Evolutionary conservation across 1,140 invertebrate species (phyloP).

Genomic region (Drepana arcuata): DNA sequence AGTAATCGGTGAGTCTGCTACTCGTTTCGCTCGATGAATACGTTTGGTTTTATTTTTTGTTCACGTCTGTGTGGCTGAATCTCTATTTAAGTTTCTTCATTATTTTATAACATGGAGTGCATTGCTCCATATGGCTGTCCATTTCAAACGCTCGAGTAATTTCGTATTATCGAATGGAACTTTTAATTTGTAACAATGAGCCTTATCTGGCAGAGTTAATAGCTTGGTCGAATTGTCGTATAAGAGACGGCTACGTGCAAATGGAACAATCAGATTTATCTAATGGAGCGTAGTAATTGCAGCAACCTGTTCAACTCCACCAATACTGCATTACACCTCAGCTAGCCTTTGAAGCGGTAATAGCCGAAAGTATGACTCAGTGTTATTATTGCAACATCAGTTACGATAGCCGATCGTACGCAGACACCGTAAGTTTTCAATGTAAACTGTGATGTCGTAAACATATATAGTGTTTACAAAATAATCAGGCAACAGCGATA

Average conservation of each 20-base stretch:
- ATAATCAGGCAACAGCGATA: too few species aligned
- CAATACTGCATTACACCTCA: conserved; percentile 31
- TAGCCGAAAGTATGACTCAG: conserved; percentile 40
- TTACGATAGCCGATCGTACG: too few species aligned
- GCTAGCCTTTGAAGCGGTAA: conserved; percentile 33
- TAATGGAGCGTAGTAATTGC: conserved; percentile 30
- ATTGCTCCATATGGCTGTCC: conserved; percentile 4
- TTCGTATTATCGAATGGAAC: too few species aligned
- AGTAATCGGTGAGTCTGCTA: conserved; percentile 47
- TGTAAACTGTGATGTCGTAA: too few species aligned
- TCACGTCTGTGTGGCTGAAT: conserved; percentile 23
- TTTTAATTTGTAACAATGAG: too few species aligned
- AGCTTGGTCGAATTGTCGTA: conserved; percentile 4
- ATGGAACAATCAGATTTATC: conserved; percentile 30
- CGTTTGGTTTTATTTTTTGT: conserved; percentile 33
- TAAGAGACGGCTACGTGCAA: conserved; percentile 19
- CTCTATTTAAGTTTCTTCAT: conserved; percentile 23
- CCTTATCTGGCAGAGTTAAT: too few species aligned
- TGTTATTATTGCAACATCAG: conserved; percentile 20
- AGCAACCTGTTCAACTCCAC: conserved; percentile 25
- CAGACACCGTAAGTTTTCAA: too few species aligned
- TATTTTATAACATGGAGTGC: conserved; percentile 11
- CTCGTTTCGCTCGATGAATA: conserved; percentile 34
- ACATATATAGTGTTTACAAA: too few species aligned
- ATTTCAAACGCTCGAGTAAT: too few species aligned